Conservation (phyloP, 2,888 invertebrate genomes). For the Galerucella nymphaeae region DNA sequence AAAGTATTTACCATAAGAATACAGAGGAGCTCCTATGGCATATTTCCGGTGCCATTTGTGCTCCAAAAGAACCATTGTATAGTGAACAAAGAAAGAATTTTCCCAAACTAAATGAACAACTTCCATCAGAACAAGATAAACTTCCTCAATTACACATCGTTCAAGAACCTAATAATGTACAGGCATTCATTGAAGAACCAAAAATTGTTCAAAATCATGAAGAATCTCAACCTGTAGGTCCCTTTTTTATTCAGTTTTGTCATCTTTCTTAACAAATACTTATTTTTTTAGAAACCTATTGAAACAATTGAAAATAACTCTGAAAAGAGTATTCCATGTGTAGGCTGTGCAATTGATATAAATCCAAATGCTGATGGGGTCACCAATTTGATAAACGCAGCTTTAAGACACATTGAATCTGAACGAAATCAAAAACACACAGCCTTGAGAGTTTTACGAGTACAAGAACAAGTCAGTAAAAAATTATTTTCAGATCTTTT, state of each 20-base stretch:
- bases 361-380: constrained; percentile 68
- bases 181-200: neutral
- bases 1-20: constrained; percentile 52
- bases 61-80: constrained; percentile 46
- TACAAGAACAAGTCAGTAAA: constrained; percentile 68
- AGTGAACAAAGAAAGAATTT: constrained; percentile 18
- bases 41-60: constrained; percentile 54
- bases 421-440: constrained; percentile 62
- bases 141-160: neutral
- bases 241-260: neutral
- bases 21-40: constrained; percentile 44
- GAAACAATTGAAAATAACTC: neutral
- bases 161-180: constrained; percentile 7
- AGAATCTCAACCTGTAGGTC: neutral
- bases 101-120: constrained; percentile 20
- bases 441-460: constrained; percentile 65
- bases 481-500: neutral
- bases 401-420: constrained; percentile 65
- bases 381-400: constrained; percentile 65
- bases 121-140: constrained; percentile 14
- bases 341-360: constrained; percentile 69
- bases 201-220: neutral
- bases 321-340: constrained; percentile 55
- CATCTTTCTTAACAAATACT: neutral
- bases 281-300: neutral